A percentile compares a stretch with the other conserved stretches of the same genome.
phyloP scores from a whole-genome alignment of 2,797 vertebrate genomes.

The Melanotaenia parkinsoni region DNA sequence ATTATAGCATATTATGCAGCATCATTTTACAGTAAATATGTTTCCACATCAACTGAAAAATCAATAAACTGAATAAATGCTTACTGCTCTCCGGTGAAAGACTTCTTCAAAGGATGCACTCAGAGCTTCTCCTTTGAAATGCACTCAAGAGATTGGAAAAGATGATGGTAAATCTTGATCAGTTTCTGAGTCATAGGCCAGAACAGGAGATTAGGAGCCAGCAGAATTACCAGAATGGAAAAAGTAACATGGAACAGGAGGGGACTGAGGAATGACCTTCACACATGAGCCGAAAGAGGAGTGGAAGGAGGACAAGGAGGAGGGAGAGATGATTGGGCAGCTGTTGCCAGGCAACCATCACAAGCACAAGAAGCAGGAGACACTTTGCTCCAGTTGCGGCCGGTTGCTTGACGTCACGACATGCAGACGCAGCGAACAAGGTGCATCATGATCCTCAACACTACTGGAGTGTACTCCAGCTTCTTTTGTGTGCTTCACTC shows the following conservation, averaged over 20 bases:
- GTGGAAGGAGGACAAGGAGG: constrained; percentile 30
- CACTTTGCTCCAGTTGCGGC: constrained; percentile 18
- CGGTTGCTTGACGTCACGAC: constrained; percentile 38
- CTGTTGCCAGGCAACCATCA: constrained; percentile 70
- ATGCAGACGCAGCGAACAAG: constrained; percentile 9
- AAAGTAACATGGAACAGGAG: background rate
- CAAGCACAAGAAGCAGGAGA: constrained; percentile 57
- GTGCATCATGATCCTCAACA: constrained; percentile 12
- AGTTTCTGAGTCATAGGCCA: background rate
- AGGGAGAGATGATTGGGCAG: constrained; percentile 45
- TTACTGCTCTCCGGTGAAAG: background rate
- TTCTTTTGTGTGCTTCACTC: background rate
- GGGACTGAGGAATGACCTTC: constrained; percentile 70
- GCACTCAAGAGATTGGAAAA: too few relatives aligned
- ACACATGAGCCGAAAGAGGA: constrained; percentile 47
- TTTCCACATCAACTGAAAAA: background rate
- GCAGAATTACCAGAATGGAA: constrained; percentile 7
- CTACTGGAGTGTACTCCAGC: constrained; percentile 3
- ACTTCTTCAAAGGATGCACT: background rate
- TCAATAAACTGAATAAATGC: background rate
- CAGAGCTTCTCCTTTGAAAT: too few relatives aligned
- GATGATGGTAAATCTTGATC: background rate
- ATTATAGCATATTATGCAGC: background rate
- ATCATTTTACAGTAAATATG: background rate
- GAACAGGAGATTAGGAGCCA: background rate